phyloP scores from a whole-genome alignment of 2,888 invertebrate species.

The Rotaria magnacalcarata region DNA sequence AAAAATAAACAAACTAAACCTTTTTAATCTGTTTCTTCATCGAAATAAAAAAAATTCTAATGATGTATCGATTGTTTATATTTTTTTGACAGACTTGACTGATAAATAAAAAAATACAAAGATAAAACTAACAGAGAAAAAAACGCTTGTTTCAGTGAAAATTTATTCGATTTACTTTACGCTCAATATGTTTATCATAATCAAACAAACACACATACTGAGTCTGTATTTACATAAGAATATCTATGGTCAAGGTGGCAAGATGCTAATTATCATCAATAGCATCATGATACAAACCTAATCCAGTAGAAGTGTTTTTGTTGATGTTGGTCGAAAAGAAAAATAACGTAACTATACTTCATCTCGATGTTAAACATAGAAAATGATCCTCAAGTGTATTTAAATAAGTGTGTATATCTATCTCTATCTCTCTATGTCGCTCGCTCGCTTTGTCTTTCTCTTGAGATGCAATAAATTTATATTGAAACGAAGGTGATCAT shows the following conservation, averaged over 20 bases:
- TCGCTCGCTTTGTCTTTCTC: background rate
- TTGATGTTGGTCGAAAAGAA: background rate
- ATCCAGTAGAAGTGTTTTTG: background rate
- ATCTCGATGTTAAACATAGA: background rate
- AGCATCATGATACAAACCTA: constrained; percentile 18
- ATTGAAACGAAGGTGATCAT: constrained; percentile 31
- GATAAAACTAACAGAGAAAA: background rate
- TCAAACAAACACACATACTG: background rate
- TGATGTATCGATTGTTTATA: constrained; percentile 16
- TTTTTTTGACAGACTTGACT: background rate
- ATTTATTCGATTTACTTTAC: background rate
- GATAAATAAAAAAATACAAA: no score
- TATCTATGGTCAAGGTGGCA: constrained; percentile 12
- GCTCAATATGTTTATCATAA: constrained; percentile 12
- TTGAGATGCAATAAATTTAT: constrained; percentile 12
- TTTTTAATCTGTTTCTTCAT: background rate
- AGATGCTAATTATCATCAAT: background rate
- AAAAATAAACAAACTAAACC: background rate
- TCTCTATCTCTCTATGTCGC: background rate
- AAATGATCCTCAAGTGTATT: background rate
- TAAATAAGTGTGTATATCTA: background rate
- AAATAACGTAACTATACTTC: background rate
- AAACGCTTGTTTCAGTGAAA: background rate
- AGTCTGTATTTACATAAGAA: constrained; percentile 16
- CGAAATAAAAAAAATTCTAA: background rate